Evolutionary conservation across 1,140 invertebrate species (phyloP).

Genomic region (Brachionus plicatilis): DNA sequence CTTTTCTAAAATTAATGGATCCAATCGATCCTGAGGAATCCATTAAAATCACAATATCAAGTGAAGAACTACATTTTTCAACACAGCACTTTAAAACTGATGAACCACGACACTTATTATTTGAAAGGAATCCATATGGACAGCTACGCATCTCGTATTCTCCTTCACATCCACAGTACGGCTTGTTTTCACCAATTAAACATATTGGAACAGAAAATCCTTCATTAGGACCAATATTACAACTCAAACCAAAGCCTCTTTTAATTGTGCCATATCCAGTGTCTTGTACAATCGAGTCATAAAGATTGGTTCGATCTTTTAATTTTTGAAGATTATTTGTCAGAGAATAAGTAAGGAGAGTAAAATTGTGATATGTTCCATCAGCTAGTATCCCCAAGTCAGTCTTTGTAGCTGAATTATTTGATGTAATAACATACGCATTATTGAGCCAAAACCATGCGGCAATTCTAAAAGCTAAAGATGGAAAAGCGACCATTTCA

Average conservation of each 20-base stretch:
- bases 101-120: neutral
- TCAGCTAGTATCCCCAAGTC: neutral
- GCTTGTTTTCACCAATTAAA: neutral
- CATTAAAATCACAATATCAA: neutral
- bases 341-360: neutral
- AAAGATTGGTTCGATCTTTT: neutral
- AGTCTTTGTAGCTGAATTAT: neutral
- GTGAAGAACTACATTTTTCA: neutral
- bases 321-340: neutral
- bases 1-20: neutral
- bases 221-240: neutral
- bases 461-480: neutral
- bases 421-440: neutral
- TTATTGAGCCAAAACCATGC: neutral
- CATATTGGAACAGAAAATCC: neutral
- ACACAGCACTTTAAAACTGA: neutral
- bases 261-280: neutral
- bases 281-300: neutral
- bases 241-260: neutral
- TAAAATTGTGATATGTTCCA: neutral
- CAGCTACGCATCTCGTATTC: neutral
- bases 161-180: neutral
- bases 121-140: neutral
- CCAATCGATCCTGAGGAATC: neutral
- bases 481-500: slow-evolving; percentile 1